These are phyloP conservation scores for Thamnophis elegans DNA, from an alignment of 2,797 vertebrate genomes.

Conservation along the genomic window DNA sequence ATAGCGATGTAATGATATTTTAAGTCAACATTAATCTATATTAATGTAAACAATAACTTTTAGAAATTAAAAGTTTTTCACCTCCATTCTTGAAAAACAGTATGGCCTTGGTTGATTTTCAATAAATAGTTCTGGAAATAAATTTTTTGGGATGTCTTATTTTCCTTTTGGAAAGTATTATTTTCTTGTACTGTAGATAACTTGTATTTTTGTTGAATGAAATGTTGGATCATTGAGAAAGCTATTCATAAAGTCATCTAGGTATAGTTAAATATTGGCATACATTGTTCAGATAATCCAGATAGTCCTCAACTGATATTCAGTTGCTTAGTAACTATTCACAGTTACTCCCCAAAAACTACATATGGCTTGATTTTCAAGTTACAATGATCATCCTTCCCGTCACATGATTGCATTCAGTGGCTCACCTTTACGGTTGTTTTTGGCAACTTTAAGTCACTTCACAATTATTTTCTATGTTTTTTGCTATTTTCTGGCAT, in stretches of 20 bases:
- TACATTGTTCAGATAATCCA: neutral
- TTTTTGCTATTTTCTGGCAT: neutral
- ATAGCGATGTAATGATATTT: slow-evolving; percentile 16
- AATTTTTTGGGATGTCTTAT: neutral
- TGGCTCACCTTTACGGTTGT: neutral
- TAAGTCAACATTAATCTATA: slow-evolving; percentile 25
- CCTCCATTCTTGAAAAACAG: slow-evolving; percentile 13
- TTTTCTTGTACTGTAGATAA: neutral
- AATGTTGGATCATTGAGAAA: slow-evolving; percentile 7
- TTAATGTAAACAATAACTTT: slow-evolving; percentile 2
- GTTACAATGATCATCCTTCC: neutral
- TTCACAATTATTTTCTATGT: neutral
- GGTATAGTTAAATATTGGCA: neutral
- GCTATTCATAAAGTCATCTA: neutral
- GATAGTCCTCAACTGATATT: neutral
- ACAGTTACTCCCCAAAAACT: neutral
- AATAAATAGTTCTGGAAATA: neutral
- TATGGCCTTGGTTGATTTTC: neutral
- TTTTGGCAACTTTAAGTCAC: neutral
- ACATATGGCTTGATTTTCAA: neutral
- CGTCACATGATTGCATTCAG: neutral
- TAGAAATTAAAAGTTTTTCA: slow-evolving; percentile 15
- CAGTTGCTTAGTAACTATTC: neutral
- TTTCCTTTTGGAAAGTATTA: slow-evolving; percentile 10
- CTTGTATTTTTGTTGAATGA: neutral